Conservation (phyloP, 2,113 vertebrate species). For the Cavia porcellus region DNA sequence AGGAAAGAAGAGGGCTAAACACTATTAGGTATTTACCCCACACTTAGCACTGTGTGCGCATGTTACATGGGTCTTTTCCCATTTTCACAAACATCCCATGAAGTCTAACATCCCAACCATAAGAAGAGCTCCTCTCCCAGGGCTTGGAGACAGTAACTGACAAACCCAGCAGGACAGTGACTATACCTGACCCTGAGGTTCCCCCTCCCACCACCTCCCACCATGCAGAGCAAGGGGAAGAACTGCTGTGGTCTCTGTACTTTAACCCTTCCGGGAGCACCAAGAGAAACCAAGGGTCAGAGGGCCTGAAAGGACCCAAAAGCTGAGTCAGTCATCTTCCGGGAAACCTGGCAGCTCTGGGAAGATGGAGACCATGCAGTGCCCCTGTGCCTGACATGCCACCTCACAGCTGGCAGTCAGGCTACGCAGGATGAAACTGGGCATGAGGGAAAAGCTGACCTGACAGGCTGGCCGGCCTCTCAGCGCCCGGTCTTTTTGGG, state of each 20-base stretch:
- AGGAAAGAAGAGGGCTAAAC: not conserved
- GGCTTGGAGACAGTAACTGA: not conserved
- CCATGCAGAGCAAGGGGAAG: not conserved
- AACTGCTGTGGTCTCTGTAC: too few species aligned
- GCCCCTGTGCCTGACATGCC: not conserved
- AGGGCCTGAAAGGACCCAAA: not conserved
- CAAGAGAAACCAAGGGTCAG: not conserved
- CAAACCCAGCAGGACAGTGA: too few species aligned
- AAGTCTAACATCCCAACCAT: not conserved
- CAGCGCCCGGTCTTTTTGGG: fast-evolving
- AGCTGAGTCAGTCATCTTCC: not conserved
- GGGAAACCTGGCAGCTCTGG: not conserved
- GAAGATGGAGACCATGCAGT: not conserved
- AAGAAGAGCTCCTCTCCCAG: not conserved
- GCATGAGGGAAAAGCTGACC: fast-evolving
- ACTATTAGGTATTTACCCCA: not conserved
- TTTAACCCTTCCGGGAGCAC: not conserved
- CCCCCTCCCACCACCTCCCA: not conserved
- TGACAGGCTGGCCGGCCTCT: not conserved
- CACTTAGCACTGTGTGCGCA: too few species aligned
- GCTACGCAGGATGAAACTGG: not conserved
- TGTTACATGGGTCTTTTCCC: not conserved
- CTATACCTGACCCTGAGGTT: not conserved
- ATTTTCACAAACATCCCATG: not conserved
- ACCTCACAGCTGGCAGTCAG: too few species aligned